Evolutionary conservation across 2,113 vertebrate species (phyloP), one percentile per base, ranked within the genome.

Genomic region (Hemiscyllium ocellatum): DNA sequence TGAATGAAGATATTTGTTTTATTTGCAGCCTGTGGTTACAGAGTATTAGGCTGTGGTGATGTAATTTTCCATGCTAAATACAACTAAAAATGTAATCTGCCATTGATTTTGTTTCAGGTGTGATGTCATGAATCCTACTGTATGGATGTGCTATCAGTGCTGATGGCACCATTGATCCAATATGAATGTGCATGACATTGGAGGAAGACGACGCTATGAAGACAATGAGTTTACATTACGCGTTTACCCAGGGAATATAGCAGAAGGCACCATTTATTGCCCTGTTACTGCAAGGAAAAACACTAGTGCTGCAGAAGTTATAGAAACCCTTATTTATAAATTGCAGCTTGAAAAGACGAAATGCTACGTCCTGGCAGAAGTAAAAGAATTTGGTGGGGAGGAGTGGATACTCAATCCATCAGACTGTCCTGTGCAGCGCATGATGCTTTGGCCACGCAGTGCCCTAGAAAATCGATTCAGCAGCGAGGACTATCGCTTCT

Each of bases 381-480:
- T 99, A 96, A 99, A 99, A 97, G 99, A 99, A 97, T 99, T 99
- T 8, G 99, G 99, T 0, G 99, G 99, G 87, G 99, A 99, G 96
- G 99, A 99, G 97, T 99, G 99, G 99, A 99, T 99, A 96, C 98
- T 99, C 96, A 99, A 99, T 97, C 99, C 99, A 93, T 98, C 97
- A 29, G 99, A 99, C 97, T 99, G 98, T 96, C 99, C 99, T 0
- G 99, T 99, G 96, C 99, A 99, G 96, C 98, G 99, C 96, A 99
- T 99, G 99, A 98, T 99, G 99, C 97, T 99, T 96, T 99, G 99
- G 99, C 99, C 99, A 0, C 98, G 99, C 1, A 98, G 98, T 97
- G 99, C 99, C 2, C 97, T 99, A 85, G 99, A 99, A 97, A 99
- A 99, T 97, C 98, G 98, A 20, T 97, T 96, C 12, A 98, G 98